phyloP scores from a whole-genome alignment of 2,797 vertebrate genomes.

The Labeo calbasu region DNA sequence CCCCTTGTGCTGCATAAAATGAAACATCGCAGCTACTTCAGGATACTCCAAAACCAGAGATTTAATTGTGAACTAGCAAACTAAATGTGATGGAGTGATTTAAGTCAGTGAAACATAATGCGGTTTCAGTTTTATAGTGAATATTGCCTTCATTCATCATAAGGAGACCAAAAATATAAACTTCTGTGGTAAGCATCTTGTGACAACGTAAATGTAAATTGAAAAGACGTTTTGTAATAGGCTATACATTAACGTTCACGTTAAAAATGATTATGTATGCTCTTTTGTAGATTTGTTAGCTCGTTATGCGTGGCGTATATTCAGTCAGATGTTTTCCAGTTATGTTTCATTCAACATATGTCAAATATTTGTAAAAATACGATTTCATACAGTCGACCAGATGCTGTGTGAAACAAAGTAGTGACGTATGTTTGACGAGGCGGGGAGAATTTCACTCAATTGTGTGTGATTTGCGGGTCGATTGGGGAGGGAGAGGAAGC shows the following conservation, averaged over 20 bases:
- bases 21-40: background rate
- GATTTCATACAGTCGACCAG: background rate
- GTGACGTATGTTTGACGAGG: constrained; percentile 71
- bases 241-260: background rate
- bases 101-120: background rate
- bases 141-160: background rate
- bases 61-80: background rate
- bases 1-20: background rate
- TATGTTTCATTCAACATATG: background rate
- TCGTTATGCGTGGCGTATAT: too few relatives aligned
- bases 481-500: constrained; percentile 61
- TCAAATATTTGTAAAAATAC: background rate
- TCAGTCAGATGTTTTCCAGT: background rate
- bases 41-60: background rate
- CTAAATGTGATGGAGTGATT: background rate
- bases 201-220: background rate
- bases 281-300: background rate
- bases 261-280: background rate
- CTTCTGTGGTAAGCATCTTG: background rate
- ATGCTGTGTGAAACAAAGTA: constrained; percentile 57
- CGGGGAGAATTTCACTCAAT: constrained; percentile 69
- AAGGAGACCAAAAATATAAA: background rate
- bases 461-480: constrained; percentile 79
- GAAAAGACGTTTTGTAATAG: background rate
- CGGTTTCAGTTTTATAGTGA: background rate